Conservation (phyloP, 2,797 vertebrate species). For the Gobionotothen gibberifrons region DNA sequence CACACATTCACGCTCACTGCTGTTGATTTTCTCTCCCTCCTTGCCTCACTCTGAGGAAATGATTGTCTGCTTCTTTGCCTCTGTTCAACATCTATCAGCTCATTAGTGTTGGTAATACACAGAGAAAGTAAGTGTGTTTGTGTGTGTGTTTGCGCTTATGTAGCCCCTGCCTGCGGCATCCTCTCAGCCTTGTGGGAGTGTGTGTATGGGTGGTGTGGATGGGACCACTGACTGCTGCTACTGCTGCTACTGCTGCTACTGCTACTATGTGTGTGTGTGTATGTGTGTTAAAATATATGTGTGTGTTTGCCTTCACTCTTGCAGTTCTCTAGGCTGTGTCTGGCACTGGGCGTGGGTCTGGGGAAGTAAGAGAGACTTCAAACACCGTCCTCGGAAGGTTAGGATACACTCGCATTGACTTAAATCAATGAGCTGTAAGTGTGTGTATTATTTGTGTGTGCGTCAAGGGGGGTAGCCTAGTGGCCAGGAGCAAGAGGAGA, state of each 20-base stretch:
- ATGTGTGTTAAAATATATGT: conserved; percentile 36
- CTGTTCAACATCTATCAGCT: conserved; percentile 79
- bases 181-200: conserved; percentile 67
- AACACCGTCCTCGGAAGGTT: conserved; percentile 77
- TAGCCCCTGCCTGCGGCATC: conserved; percentile 76
- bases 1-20: conserved; percentile 55
- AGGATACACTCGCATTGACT: conserved; percentile 81
- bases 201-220: conserved; percentile 80
- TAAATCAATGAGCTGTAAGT: conserved; percentile 82
- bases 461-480: conserved; percentile 55
- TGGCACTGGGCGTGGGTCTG: conserved; percentile 76
- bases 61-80: conserved; percentile 76
- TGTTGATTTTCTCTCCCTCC: conserved; percentile 73
- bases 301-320: conserved; percentile 53
- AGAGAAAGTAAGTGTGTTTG: conserved; percentile 72
- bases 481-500: conserved; percentile 73
- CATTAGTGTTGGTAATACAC: conserved; percentile 82
- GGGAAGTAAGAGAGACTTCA: conserved; percentile 81
- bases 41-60: conserved; percentile 80
- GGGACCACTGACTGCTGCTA: conserved; percentile 66
- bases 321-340: conserved; percentile 82
- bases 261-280: conserved; percentile 23
- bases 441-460: conserved; percentile 77
- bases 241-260: conserved; percentile 32
- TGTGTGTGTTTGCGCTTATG: conserved; percentile 62